Percentiles rank a stretch among this genome's conserved stretches.
phyloP scores from a whole-genome alignment of 2,797 vertebrate species.

The Rhyacichthys aspro region DNA sequence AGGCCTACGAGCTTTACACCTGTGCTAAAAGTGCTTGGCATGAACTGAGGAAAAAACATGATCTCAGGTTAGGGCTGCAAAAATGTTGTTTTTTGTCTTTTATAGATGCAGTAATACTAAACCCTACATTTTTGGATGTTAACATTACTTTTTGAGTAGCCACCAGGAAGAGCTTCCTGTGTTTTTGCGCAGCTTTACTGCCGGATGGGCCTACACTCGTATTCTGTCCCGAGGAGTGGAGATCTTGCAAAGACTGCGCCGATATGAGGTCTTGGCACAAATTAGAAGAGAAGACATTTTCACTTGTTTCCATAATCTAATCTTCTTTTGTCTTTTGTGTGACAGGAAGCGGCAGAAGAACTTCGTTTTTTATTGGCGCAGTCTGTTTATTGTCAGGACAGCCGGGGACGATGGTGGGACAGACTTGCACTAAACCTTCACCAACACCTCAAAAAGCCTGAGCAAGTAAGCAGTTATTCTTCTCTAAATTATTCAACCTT shows the following conservation, averaged over 20 bases:
- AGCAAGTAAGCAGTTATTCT: constrained; percentile 82
- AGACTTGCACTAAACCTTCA: constrained; percentile 93
- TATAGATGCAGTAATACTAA: background rate
- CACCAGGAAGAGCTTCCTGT: constrained; percentile 84
- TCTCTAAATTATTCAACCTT: too few relatives aligned
- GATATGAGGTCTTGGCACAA: constrained; percentile 83
- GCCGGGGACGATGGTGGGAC: constrained; percentile 97
- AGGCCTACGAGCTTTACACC: constrained; percentile 82
- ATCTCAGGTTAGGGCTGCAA: constrained; percentile 82
- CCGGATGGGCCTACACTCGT: constrained; percentile 92
- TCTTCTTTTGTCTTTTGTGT: background rate
- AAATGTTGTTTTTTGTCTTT: constrained; percentile 4
- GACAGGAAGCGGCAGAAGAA: constrained; percentile 88
- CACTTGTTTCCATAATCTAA: background rate
- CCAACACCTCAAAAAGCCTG: constrained; percentile 88
- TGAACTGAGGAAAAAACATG: constrained; percentile 74
- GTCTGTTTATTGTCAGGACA: constrained; percentile 87
- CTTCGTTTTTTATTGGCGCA: constrained; percentile 87
- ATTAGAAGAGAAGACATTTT: background rate
- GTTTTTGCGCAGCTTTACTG: constrained; percentile 90
- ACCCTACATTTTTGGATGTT: background rate
- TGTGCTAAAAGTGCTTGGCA: constrained; percentile 84
- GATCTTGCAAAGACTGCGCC: constrained; percentile 89
- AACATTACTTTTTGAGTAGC: constrained; percentile 69
- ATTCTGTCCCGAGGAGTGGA: constrained; percentile 91